Base-by-base conservation (phyloP, 2,113 vertebrate species). In the Cephalopholis sonnerati region DNA sequence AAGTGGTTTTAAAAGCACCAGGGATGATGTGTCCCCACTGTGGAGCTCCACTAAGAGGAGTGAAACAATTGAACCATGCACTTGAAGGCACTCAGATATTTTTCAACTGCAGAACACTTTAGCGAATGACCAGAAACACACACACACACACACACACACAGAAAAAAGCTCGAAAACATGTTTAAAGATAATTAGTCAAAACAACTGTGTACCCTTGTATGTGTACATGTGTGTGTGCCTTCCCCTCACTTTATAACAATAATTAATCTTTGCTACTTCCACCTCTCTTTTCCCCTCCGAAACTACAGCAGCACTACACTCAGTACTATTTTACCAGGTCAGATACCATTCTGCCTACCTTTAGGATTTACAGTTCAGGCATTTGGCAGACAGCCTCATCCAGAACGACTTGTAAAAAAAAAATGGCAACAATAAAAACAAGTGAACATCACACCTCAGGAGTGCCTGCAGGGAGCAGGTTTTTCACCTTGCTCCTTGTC, bases 1-100 rank as follows among this genome's bases (percentile, higher is more conserved):
- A 77, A 91, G 89, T 87, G 89, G 76, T 83, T 92, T 73, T 91
- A 77, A 91, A 82, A 91, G 81, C 91, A 85, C 59, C 16, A 29
- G 89, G 84, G 84, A 89, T 75, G 87, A 82, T 6, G 4, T 81
- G 48, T 74, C 75, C 70, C 81, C 36, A 78, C 81, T 82, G 90
- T 53, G 89, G 20, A 27, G 68, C 69, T 78, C 58, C 39, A 54
- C 72, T 74, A 72, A 84, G 50, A 79, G 84, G 44, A 80, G 6
- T 15, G 51, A 72, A 83, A 74, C 85, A 90, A 82, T 84, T 81
- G 77, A 89, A 79, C 84, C 69, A 44, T 70, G 48, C 66, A 77
- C 76, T 86, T 77, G 78, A 78, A 79, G 24, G 67, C 74, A 81
- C 87, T 77, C 50, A 51, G 5, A 81, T 66, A 46, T 85, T 81